Evolutionary conservation across 2,888 invertebrate species (phyloP).

Genomic region (Germaria angustata): DNA sequence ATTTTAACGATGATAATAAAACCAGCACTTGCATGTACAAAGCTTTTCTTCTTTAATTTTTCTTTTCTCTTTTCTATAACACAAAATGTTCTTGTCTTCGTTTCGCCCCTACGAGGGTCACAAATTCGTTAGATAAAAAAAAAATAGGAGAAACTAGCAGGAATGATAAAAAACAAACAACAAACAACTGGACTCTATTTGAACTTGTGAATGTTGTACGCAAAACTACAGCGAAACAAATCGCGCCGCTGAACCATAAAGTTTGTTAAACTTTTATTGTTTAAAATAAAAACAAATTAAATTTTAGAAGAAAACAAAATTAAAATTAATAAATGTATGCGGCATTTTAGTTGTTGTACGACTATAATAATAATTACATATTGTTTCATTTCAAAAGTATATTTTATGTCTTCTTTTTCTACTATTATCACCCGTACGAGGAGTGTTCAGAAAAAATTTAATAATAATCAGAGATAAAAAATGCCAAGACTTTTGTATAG

Average conservation of each 20-base stretch:
- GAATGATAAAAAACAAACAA: background rate
- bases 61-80: background rate
- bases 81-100: background rate
- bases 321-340: background rate
- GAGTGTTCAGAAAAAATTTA: background rate
- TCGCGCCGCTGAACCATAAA: conserved; percentile 64
- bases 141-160: background rate
- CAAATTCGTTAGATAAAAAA: conserved; percentile 24
- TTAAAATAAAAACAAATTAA: conserved; percentile 27
- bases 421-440: background rate
- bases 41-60: background rate
- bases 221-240: conserved; percentile 15
- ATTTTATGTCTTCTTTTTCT: conserved; percentile 12
- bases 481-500: background rate
- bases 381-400: conserved; percentile 23
- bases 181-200: background rate
- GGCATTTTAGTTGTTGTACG: conserved; percentile 19
- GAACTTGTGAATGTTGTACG: background rate
- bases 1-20: conserved; percentile 50
- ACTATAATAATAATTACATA: conserved; percentile 38
- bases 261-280: conserved; percentile 64
- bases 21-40: background rate
- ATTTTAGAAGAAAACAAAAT: background rate
- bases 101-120: conserved; percentile 26
- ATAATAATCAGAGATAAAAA: background rate